phyloP scores from a whole-genome alignment of 2,797 vertebrate species.

The Poeciliopsis infans region DNA sequence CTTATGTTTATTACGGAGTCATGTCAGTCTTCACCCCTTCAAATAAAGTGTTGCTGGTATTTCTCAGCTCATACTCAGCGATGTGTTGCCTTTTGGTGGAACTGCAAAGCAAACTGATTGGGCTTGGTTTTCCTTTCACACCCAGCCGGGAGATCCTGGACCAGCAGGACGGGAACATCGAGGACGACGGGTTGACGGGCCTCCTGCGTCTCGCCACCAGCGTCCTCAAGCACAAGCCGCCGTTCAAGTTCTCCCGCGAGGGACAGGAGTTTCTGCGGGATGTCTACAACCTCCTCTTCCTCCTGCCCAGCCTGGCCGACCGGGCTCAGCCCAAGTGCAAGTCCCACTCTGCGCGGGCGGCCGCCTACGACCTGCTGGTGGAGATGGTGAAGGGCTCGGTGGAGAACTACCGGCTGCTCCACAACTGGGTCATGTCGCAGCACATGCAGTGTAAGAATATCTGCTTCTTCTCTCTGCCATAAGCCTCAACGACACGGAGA shows the following conservation, averaged over 20 bases:
- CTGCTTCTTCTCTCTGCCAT: too few relatives aligned
- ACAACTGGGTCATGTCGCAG: conserved; percentile 99
- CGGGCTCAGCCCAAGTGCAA: conserved; percentile 97
- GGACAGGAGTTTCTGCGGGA: conserved; percentile 98
- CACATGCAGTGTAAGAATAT: conserved; percentile 94
- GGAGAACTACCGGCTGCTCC: conserved; percentile 96
- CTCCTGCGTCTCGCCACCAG: conserved; percentile 94
- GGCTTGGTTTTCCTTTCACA: neutral
- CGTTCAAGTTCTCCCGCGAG: conserved; percentile 97
- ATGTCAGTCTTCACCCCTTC: too few relatives aligned
- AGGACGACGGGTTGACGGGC: conserved; percentile 96
- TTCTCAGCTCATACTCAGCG: neutral
- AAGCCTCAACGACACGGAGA: too few relatives aligned
- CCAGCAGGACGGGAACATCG: conserved; percentile 93
- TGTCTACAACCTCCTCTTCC: conserved; percentile 95
- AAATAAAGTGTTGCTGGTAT: too few relatives aligned
- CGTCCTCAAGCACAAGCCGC: conserved; percentile 97
- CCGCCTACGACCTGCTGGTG: conserved; percentile 97
- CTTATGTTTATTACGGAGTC: too few relatives aligned
- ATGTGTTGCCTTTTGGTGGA: neutral
- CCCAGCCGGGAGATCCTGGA: conserved; percentile 95
- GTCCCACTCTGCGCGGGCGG: conserved; percentile 93
- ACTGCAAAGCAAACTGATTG: neutral
- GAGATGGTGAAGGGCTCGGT: conserved; percentile 97
- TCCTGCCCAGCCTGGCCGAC: conserved; percentile 95